A percentile compares a stretch with the other conserved stretches of the same genome.
These are phyloP conservation scores for Cheirogaleus major DNA, from an alignment of 2,797 vertebrate species.

Conservation along the genomic window DNA sequence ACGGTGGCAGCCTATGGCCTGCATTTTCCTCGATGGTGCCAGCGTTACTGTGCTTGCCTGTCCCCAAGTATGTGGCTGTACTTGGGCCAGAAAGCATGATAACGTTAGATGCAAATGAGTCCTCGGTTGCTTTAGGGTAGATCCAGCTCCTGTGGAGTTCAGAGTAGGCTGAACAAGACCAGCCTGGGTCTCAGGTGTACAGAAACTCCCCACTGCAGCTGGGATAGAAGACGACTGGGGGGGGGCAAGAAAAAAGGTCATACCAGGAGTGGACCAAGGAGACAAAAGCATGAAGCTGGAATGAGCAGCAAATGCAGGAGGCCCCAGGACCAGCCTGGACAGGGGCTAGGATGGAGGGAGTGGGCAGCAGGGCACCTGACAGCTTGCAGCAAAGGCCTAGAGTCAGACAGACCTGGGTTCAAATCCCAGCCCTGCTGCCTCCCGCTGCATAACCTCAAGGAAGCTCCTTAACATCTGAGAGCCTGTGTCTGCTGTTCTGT, in stretches of 20 bases:
- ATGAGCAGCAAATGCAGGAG: background rate
- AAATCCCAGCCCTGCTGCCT: background rate
- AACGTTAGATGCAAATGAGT: background rate
- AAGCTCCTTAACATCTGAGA: background rate
- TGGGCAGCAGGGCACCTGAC: background rate
- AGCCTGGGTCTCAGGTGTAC: background rate
- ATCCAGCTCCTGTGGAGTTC: background rate
- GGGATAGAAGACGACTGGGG: background rate
- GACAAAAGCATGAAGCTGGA: background rate
- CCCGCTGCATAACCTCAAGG: background rate
- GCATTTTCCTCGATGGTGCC: background rate
- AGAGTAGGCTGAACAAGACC: background rate
- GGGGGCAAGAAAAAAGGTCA: background rate
- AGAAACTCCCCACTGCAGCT: background rate
- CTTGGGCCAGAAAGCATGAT: background rate
- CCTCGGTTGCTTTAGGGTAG: background rate
- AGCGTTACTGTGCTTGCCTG: background rate
- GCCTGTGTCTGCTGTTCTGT: background rate
- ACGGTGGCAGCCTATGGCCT: background rate
- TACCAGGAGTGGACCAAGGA: background rate
- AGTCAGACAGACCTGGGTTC: background rate
- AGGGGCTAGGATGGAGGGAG: background rate
- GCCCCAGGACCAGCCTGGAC: background rate
- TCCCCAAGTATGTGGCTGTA: background rate
- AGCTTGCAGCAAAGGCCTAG: background rate